Base-by-base conservation (phyloP, 2,113 vertebrate species). In the Todiramphus saurophagus region DNA sequence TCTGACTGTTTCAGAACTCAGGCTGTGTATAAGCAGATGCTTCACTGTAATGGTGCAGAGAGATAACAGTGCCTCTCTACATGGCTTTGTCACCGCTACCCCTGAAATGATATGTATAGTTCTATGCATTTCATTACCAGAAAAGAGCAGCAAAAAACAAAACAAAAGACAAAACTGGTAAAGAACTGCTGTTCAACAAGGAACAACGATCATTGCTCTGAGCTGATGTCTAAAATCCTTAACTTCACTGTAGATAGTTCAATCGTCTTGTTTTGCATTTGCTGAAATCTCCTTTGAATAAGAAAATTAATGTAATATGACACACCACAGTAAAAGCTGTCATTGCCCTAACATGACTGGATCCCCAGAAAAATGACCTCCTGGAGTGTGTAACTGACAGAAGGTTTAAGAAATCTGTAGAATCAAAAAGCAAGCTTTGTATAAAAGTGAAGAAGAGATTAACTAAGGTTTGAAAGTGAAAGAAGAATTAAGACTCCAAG, bases 271-370 rank as follows among this genome's bases (percentile, higher is more conserved):
- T 62, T 94, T 85, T 90, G 33, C 62, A 66, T 70, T 93, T 89
- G 56, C 73, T 81, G 62, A 93, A 92, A 73, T 90, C 66, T 79
- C 50, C 7, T 75, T 76, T 89, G 77, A 84, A 73, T 90, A 68
- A 84, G 76, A 89, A 97, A 94, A 94, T 31, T 93, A 83, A 89
- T 91, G 78, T 69, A 89, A 68, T 53, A 64, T 67, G 70, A 85
- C 83, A 77, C 24, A 56, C 30, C 1, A 10, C 13, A 74, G 66
- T 75, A 83, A 95, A 93, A 96, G 46, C 56, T 87, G 72, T 85
- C 80, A 68, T 85, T 67, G 44, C 67, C 63, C 70, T 77, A 90
- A 80, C 35, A 43, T 50, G 44, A 77, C 37, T 83, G 31, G 63
- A 73, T 90, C 55, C 44, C 21, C 31, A 60, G 73, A 68, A 91